phyloP scores from a whole-genome alignment of 2,797 vertebrate species.

The Acrossocheilus wenchowensis region DNA sequence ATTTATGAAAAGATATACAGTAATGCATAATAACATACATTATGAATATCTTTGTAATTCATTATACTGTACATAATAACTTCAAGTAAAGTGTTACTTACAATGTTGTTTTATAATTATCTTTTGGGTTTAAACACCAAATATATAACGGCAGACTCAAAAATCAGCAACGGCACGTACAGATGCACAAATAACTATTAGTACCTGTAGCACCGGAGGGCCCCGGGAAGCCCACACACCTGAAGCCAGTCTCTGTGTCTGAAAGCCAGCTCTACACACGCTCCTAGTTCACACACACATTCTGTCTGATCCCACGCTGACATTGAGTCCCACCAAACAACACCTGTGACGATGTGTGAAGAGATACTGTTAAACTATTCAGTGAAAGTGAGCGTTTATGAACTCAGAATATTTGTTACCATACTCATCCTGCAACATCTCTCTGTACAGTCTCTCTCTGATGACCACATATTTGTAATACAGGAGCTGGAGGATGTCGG shows the following conservation, averaged over 20 bases:
- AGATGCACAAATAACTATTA: not conserved
- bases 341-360: conserved; percentile 59
- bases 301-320: conserved; percentile 67
- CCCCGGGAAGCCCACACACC: conserved; percentile 77
- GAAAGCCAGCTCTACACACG: conserved; percentile 70
- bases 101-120: no score
- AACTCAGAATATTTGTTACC: conserved; percentile 66
- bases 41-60: no score
- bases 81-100: no score
- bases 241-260: conserved; percentile 69
- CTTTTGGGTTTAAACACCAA: not conserved
- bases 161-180: not conserved
- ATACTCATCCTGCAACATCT: conserved; percentile 80
- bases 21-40: no score
- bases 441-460: conserved; percentile 70
- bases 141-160: not conserved
- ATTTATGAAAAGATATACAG: no score
- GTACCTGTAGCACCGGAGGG: conserved; percentile 78
- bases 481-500: conserved; percentile 73
- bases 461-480: conserved; percentile 78
- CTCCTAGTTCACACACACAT: conserved; percentile 69
- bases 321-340: conserved; percentile 70
- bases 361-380: not conserved
- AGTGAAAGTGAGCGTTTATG: not conserved
- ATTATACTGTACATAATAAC: no score